Base-by-base conservation (phyloP, 2,113 vertebrate species). In the Triplophysa rosa region DNA sequence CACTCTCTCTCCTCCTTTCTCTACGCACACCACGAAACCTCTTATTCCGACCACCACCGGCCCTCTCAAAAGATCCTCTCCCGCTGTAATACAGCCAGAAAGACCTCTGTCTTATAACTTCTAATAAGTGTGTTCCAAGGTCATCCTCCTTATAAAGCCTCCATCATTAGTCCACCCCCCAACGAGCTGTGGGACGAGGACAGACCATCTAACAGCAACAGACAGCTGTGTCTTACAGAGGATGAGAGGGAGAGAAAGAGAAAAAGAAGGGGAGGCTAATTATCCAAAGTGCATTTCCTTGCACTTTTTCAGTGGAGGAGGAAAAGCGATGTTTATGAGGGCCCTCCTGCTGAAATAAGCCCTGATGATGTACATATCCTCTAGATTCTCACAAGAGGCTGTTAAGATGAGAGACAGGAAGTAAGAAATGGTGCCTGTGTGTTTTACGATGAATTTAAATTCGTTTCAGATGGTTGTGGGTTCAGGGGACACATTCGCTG, bases 121-220 rank as follows among this genome's bases (percentile, higher is more conserved):
- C 81, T 86, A 81, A 86, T 85, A 87, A 84, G 83, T 69, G 73
- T 80, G 67, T 84, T 82, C 73, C 83, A 86, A 86, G 84, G 86
- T 87, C 80, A 79, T 79, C 69, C 62, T 83, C 73, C 66, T 85
- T 77, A 80, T 80, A 69, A 83, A 83, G 74, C 80, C 70, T 81
- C 78, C 37, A 67, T 65, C 67, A 59, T 24, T 63, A 83, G 79
- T 73, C 79, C 67, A 79, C 83, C 68, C 77, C 71, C 75, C 64
- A 71, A 78, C 64, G 47, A 78, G 65, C 56, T 17, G 16, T 17
- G 16, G 66, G 70, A 85, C 78, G 79, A 87, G 84, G 81, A 82
- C 67, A 78, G 77, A 37, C 29, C 73, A 24, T 45, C 82, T 83
- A 80, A 85, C 80, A 77, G 54, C 56, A 77, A 73, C 66, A 56